phyloP scores from a whole-genome alignment of 2,888 invertebrate genomes.

The Nomada fucata region DNA sequence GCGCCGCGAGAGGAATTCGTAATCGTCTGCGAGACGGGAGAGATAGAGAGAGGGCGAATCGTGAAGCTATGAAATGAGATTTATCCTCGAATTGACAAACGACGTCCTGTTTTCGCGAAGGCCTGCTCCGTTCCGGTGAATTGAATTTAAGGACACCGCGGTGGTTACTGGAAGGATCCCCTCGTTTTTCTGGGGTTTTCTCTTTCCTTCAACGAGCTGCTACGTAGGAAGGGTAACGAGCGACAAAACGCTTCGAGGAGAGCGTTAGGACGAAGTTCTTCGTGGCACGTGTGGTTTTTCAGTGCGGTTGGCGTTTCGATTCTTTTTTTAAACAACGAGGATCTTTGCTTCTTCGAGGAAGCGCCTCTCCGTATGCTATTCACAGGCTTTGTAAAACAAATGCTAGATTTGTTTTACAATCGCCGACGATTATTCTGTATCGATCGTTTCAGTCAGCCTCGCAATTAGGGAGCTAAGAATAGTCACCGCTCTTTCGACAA shows the following conservation, averaged over 20 bases:
- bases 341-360: background rate
- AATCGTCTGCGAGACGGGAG: slow-evolving; percentile 24
- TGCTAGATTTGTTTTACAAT: too few relatives aligned
- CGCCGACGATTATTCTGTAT: too few relatives aligned
- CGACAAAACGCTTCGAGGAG: background rate
- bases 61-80: slow-evolving; percentile 39
- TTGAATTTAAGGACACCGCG: slow-evolving; percentile 41
- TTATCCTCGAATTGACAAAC: slow-evolving; percentile 60
- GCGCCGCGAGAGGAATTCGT: slow-evolving; percentile 58
- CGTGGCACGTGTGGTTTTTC: background rate
- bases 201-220: background rate
- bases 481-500: too few relatives aligned
- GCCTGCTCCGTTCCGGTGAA: slow-evolving; percentile 52
- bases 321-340: background rate
- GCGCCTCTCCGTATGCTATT: too few relatives aligned
- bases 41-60: background rate
- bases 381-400: too few relatives aligned
- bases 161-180: background rate
- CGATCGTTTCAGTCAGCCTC: too few relatives aligned
- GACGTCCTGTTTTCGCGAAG: slow-evolving; percentile 36
- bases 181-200: background rate
- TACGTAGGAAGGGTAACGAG: slow-evolving; percentile 2
- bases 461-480: too few relatives aligned
- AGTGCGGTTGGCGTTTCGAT: background rate
- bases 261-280: background rate